Conservation (phyloP, 2,113 vertebrate genomes). For the Lucifuga dentata region DNA sequence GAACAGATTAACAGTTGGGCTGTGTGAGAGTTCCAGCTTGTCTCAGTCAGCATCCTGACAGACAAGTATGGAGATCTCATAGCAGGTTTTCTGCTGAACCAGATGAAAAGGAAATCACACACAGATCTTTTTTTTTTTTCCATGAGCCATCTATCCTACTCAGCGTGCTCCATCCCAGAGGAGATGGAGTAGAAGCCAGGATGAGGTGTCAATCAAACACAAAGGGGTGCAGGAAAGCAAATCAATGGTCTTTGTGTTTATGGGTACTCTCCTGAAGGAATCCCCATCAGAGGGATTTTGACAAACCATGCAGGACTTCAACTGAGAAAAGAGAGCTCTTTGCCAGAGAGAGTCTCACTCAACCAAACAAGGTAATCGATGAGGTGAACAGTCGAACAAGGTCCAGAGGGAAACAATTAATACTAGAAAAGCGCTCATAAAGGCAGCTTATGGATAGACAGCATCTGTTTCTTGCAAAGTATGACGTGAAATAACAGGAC, state of each 20-base stretch:
- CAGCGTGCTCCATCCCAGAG: constrained; percentile 11
- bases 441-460: constrained; percentile 36
- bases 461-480: constrained; percentile 17
- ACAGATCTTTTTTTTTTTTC: constrained; percentile 3
- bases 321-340: constrained; percentile 42
- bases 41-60: constrained; percentile 23
- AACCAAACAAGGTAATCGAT: constrained; percentile 72
- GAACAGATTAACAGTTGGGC: constrained; percentile 38
- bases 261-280: constrained; percentile 44
- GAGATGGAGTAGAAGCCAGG: constrained; percentile 18
- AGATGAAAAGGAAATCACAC: constrained; percentile 44
- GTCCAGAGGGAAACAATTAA: constrained; percentile 76
- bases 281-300: constrained; percentile 34
- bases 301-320: constrained; percentile 35
- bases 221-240: constrained; percentile 46
- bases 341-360: no score
- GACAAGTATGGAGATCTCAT: constrained; percentile 42
- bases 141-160: constrained; percentile 29
- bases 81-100: constrained; percentile 49
- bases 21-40: constrained; percentile 8
- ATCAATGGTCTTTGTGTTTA: constrained; percentile 42
- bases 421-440: constrained; percentile 43
- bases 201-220: constrained; percentile 65
- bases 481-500: constrained; percentile 21
- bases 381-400: constrained; percentile 42